Base-by-base conservation (phyloP, 1,140 invertebrate species). In the Trichonephila clavipes region DNA sequence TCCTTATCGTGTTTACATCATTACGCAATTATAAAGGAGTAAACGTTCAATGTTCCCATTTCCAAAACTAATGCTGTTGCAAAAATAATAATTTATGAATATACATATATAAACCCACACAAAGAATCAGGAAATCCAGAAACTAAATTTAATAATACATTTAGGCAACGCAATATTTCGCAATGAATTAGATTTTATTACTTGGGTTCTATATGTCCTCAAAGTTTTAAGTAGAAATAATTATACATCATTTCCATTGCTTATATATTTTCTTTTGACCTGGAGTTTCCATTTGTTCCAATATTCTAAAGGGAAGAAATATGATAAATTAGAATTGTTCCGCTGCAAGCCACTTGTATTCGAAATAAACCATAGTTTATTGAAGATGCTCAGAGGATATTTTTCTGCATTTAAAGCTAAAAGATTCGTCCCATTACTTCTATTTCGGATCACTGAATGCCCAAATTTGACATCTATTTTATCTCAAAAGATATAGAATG, bases 331-430 rank as follows among this genome's bases (percentile, higher is more conserved):
- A 10, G 12, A 62, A 62, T 3, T 6, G 21, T 34, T 87, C 85
- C 34, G 4, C 24, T 64, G 61, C 59, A 87, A 28, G 64, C 61
- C 58, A 62, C 58, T 87, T 18, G 58, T 28, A 87, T 64, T 24
- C 59, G 64, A 64, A 64, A 87, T 59, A 87, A 64, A 87, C 66
- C 24, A 87, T 64, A 51, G 85, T 64, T 87, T 87, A 87, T 87
- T 87, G 85, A 87, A 64, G 85, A 87, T 87, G 61, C 64, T 24
- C 85, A 64, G 58, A 87, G 10, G 61, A 87, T 87, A 64, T 87
- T 87, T 87, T 87, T 64, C 61, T 87, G 85, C 85, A 62, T 87
- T 87, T 87, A 34, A 62, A 87, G 40, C 61, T 16, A 87, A 51
- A 87, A 34, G 28, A 66, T 64, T 34, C 59, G 85, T 62, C 19